Evolutionary conservation across 2,888 invertebrate genomes (phyloP), one percentile per base, ranked within the genome.

Genomic region (Taphrorychus bicolor): DNA sequence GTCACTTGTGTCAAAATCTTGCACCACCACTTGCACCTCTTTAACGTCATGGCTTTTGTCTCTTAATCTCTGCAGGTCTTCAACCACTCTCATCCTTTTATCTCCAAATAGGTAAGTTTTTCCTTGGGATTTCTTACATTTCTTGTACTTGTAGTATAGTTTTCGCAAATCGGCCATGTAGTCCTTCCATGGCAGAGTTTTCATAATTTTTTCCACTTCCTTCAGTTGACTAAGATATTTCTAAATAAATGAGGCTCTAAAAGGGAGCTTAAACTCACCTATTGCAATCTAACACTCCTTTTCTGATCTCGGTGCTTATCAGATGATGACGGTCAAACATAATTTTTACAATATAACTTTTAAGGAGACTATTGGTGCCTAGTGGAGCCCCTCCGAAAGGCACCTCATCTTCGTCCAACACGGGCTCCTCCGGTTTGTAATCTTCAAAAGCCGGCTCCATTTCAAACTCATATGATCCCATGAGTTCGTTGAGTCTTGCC

Each of bases 261-360:
- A n/a, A n/a, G n/a, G n/a, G n/a, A n/a, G n/a, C n/a, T n/a, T n/a
- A n/a, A 22, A 19, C 21, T 2, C 17, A 68, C n/a, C 72, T 76
- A 49, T 76, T 76, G 3, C 70, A 21, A 3, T 79, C 77, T 61
- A 79, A 76, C 48, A 82, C 73, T 21, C 82, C 82, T 73, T 77
- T 75, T 9, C 32, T 59, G 1, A 60, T 40, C 3, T 72, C 57
- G 0, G 82, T 82, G 23, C 82, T 72, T 9, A 82, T 48, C 22
- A 81, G 71, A 73, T 83, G 82, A 71, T 82, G 83, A 18, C 80
- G 72, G 63, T 82, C 81, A 63, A 81, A 82, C 4, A 82, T 66
- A 19, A 77, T 74, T 61, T 74, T 73, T 23, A 80, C 54, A 18
- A 82, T 78, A 74, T 76, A 77, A 54, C 76, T 67, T 56, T 76